Evolutionary conservation across 2,797 vertebrate species (phyloP), one percentile per base, ranked within the genome.

Genomic region (Halcyon badia): DNA sequence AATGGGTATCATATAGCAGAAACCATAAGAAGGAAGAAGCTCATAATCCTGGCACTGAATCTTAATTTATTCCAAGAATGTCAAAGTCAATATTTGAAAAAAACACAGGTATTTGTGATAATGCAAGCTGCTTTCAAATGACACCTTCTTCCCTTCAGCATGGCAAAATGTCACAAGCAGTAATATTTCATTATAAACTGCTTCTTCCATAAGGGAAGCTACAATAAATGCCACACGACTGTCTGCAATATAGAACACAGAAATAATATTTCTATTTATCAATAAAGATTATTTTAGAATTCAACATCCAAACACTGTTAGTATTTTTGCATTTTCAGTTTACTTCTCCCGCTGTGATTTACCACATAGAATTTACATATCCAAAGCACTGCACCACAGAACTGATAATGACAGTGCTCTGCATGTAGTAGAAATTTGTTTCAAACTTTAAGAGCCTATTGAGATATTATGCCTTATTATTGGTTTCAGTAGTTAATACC

Each of bases 1-100:
- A 97, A 95, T 71, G 79, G 51, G 66, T 95, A 76, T 94, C 85
- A 94, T 85, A 72, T 5, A 95, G 68, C 87, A 96, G 87, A 97
- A 93, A 83, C 89, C 76, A 35, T 70, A 73, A 64, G 57, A 83
- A 91, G 83, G 90, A 83, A 90, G 88, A n/a, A 94, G 48, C 89
- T 91, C 83, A 94, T 94, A 97, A 97, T 93, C 85, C 21, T 68
- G 46, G 83, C 71, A 92, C 80, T 79, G 56, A 76, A 93, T 93
- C 81, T 93, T 96, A 92, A 83, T 97, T 87, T 77, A 93, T 15
- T 92, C 51, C 31, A 96, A 71, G 75, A 71, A 91, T 60, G 90
- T 71, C 86, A 87, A 91, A 91, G 60, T 33, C 71, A 87, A 26
- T 72, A 93, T 71, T 87, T 31, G 18, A 89, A 85, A 56, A 49